Base-by-base conservation (phyloP, 2,113 vertebrate species). In the Corapipo altera region DNA sequence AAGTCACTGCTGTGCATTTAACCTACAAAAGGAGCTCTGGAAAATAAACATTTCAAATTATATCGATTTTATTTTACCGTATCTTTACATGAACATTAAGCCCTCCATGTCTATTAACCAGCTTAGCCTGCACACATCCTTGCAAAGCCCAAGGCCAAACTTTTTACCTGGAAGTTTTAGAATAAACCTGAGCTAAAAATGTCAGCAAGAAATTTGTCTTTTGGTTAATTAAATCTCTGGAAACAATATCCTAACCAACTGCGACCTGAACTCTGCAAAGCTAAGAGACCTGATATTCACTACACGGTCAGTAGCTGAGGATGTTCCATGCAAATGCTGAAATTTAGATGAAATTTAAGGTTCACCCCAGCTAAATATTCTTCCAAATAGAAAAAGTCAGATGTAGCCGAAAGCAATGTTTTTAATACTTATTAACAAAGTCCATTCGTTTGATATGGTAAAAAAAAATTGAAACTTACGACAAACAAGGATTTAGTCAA, bases 1-100 rank as follows among this genome's bases (percentile, higher is more conserved):
- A 98, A 98, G 97, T 98, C 96, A 97, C 81, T 97, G 97, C 97
- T 98, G 97, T 97, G 95, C 96, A 97, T 97, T 97, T 97, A 97
- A 97, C 96, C 96, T 98, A 98, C 86, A 97, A 97, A 98, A 97
- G 97, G 95, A 97, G 88, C 93, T 97, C 98, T 98, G 97, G 95
- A 98, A 97, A 97, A 97, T 97, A 98, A 98, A 97, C 95, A 97
- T 97, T 96, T 96, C 87, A 91, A 95, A 96, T 96, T 28, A 95
- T 44, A 96, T 88, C 46, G 78, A 93, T 96, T 95, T 94, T 88
- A 83, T 85, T 95, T 94, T 86, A 91, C 64, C 65, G 58, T 65
- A 80, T 89, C 85, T 94, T 96, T 78, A 86, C 71, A 81, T 44
- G 90, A 91, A 61, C 21, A 11, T 55, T 75, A 94, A 92, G 73